Evolutionary conservation across 2,113 vertebrate species (phyloP).

Genomic region (Sphyrna mokarran): DNA sequence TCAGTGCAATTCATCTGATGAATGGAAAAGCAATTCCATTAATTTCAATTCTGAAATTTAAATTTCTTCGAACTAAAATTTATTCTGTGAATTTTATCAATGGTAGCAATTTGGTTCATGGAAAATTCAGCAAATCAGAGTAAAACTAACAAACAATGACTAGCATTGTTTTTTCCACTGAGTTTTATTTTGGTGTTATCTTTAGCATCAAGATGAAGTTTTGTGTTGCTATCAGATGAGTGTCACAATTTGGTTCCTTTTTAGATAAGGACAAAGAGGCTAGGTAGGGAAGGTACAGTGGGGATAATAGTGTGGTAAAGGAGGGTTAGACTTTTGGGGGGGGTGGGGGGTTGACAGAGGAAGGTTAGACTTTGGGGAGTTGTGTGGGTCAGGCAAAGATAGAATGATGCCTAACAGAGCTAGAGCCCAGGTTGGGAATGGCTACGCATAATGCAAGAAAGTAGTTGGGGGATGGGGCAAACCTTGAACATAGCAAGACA

Average conservation of each 20-base stretch:
- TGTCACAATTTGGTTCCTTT: background rate
- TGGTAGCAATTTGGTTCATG: background rate
- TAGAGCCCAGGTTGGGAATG: background rate
- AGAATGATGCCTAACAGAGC: background rate
- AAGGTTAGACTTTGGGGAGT: background rate
- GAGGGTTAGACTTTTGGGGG: background rate
- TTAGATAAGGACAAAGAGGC: background rate
- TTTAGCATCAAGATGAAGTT: background rate
- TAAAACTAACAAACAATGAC: background rate
- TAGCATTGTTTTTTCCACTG: background rate
- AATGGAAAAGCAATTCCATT: conserved; percentile 34
- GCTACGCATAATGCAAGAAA: background rate
- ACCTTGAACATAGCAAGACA: background rate
- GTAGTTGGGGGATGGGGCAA: background rate
- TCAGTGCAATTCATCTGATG: conserved; percentile 28
- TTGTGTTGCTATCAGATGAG: background rate
- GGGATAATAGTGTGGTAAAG: background rate
- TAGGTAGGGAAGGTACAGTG: too few relatives aligned
- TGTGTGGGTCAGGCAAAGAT: background rate
- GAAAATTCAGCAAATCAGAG: background rate
- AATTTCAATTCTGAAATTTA: conserved; percentile 22
- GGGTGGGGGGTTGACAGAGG: background rate
- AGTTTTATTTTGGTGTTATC: background rate
- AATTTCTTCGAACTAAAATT: conserved; percentile 14
- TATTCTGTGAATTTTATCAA: conserved; percentile 18